phyloP scores from a whole-genome alignment of 53 echinoderm and acorn worm genomes.

The Henricia sp. region DNA sequence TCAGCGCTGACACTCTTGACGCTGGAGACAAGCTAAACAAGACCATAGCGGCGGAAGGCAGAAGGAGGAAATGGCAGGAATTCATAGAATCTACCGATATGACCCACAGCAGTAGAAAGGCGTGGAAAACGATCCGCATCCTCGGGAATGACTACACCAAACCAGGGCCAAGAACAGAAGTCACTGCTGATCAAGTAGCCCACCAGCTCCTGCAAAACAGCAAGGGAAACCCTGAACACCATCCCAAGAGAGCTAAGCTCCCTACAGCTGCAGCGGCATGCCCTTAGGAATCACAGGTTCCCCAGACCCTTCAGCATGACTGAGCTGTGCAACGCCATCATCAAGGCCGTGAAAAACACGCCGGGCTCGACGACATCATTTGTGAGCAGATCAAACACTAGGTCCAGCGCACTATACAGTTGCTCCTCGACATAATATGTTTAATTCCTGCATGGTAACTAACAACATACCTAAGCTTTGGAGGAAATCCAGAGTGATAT shows the following conservation, averaged over 20 bases:
- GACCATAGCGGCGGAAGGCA: slow-evolving; percentile 48
- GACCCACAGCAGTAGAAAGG: slow-evolving; percentile 21
- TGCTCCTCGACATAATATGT: slow-evolving; percentile 34
- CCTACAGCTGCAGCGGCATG: neutral
- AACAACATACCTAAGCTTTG: slow-evolving; percentile 65
- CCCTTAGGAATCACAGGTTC: neutral
- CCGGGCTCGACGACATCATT: too few relatives aligned
- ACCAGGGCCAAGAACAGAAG: neutral
- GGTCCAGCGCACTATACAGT: too few relatives aligned
- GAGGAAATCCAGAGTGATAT: slow-evolving; percentile 66
- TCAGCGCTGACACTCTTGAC: slow-evolving; percentile 52
- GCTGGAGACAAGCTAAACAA: slow-evolving; percentile 55
- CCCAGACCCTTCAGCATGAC: neutral
- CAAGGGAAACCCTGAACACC: neutral
- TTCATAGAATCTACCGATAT: slow-evolving; percentile 31
- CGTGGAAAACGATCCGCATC: neutral
- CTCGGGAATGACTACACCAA: neutral
- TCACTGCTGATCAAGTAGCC: slow-evolving; percentile 5
- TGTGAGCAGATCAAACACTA: too few relatives aligned
- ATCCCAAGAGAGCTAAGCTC: neutral
- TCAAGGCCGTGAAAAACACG: slow-evolving; percentile 45
- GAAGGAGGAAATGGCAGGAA: slow-evolving; percentile 54
- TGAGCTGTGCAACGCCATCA: slow-evolving; percentile 19
- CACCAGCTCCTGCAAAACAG: slow-evolving; percentile 11
- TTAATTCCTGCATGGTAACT: slow-evolving; percentile 45